A percentile compares a stretch with the other conserved stretches of the same genome.
Conservation (phyloP, 2,888 invertebrate species). For the Xylota sylvarum region DNA sequence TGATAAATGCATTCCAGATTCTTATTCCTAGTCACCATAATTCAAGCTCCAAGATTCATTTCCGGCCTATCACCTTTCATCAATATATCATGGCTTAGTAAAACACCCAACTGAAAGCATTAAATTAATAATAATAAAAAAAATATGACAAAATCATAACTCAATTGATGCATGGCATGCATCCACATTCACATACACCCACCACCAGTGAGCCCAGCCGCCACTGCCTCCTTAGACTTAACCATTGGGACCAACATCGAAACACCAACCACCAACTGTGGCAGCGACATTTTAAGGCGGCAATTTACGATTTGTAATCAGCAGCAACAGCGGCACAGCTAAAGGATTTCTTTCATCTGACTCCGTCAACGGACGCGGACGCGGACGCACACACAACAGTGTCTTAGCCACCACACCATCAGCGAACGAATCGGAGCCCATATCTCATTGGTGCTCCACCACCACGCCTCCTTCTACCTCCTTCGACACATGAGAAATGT, state of each 20-base stretch:
- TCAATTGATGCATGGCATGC: conserved; percentile 61
- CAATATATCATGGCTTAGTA: conserved; percentile 50
- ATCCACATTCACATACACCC: conserved; percentile 43
- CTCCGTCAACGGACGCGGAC: conserved; percentile 66
- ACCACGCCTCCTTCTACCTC: conserved; percentile 72
- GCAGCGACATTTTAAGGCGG: conserved; percentile 84
- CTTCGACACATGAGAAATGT: conserved; percentile 83
- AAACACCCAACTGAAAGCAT: conserved; percentile 26
- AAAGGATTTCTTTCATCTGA: conserved; percentile 73
- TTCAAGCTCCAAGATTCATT: not conserved
- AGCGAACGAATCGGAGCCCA: conserved; percentile 66
- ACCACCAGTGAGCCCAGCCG: not conserved
- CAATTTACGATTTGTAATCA: conserved; percentile 84
- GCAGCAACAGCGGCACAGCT: conserved; percentile 72
- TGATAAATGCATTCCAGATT: not conserved
- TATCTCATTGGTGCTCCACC: conserved; percentile 69
- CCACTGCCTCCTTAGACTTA: conserved; percentile 22
- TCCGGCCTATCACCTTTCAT: conserved; percentile 44
- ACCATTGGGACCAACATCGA: not conserved
- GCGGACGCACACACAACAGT: conserved; percentile 68
- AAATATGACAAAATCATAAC: conserved; percentile 64
- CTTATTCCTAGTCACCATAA: not conserved
- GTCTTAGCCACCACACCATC: conserved; percentile 73
- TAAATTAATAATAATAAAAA: conserved; percentile 54
- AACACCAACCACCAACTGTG: conserved; percentile 78